Conservation (phyloP, 2,888 invertebrate species). For the Argynnis bischoffii region DNA sequence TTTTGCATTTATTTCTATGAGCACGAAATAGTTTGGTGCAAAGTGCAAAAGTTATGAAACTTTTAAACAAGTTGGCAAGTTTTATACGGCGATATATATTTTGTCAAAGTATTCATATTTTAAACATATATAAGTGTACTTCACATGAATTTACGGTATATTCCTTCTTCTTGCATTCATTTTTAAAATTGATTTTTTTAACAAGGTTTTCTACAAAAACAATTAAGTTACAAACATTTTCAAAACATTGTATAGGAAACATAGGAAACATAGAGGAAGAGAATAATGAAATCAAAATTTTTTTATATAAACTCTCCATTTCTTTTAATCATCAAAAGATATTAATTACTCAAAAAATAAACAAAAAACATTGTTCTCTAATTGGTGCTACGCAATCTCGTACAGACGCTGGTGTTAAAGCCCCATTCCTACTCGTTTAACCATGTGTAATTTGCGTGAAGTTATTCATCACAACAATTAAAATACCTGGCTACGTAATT, state of each 20-base stretch:
- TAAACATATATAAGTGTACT: slow-evolving; percentile 4
- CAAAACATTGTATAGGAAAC: too few species aligned
- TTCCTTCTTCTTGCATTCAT: background rate
- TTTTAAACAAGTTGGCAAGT: slow-evolving; percentile 8
- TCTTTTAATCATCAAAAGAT: slow-evolving; percentile 1
- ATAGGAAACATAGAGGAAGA: too few species aligned
- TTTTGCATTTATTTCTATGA: slow-evolving; percentile 40
- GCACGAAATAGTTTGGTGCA: slow-evolving; percentile 35
- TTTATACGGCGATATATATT: slow-evolving; percentile 3
- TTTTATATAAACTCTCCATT: too few species aligned
- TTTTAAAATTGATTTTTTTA: too few species aligned
- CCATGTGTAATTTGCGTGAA: background rate
- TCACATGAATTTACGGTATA: background rate
- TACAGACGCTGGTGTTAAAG: background rate
- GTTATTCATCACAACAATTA: slow-evolving; percentile 49
- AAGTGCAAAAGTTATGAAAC: slow-evolving; percentile 27
- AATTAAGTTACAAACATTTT: too few species aligned
- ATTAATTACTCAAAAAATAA: background rate
- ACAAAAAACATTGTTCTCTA: background rate
- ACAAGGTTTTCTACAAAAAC: too few species aligned
- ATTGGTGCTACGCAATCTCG: slow-evolving; percentile 1
- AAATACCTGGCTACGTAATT: slow-evolving; percentile 38
- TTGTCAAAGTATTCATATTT: slow-evolving; percentile 13
- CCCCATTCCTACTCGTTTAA: slow-evolving; percentile 6
- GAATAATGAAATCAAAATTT: too few species aligned